Percentiles rank a stretch among this genome's conserved stretches.
Conservation (phyloP, 2,797 vertebrate genomes). For the Brachyrhaphis roseni region DNA sequence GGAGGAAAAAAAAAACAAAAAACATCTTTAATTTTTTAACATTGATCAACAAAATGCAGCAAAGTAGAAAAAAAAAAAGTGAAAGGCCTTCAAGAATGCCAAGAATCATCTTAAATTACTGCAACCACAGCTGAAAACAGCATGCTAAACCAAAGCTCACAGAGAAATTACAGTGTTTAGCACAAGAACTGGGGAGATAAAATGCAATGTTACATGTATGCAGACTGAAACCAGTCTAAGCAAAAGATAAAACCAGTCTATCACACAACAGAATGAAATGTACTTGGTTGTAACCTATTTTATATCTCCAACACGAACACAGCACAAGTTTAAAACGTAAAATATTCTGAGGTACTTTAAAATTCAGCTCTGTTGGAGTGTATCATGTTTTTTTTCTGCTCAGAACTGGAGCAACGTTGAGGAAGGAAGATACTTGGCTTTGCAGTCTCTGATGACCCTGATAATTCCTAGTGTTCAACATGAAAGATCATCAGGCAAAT, state of each 20-base stretch:
- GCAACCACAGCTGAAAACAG: slow-evolving; percentile 49
- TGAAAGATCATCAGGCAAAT: slow-evolving; percentile 14
- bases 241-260: slow-evolving; percentile 33
- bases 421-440: slow-evolving; percentile 48
- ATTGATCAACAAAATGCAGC: slow-evolving; percentile 72
- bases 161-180: slow-evolving; percentile 48
- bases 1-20: slow-evolving; percentile 52
- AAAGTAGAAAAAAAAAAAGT: slow-evolving; percentile 62
- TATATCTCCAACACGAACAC: slow-evolving; percentile 31
- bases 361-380: slow-evolving; percentile 41
- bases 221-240: slow-evolving; percentile 38
- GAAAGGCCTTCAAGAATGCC: slow-evolving; percentile 65
- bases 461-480: slow-evolving; percentile 39
- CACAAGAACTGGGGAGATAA: slow-evolving; percentile 39
- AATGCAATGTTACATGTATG: slow-evolving; percentile 14
- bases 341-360: slow-evolving; percentile 56
- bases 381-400: slow-evolving; percentile 56
- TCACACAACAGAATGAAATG: slow-evolving; percentile 29
- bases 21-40: slow-evolving; percentile 72
- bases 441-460: slow-evolving; percentile 19
- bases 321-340: slow-evolving; percentile 35
- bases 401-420: slow-evolving; percentile 54
- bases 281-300: slow-evolving; percentile 39
- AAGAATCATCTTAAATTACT: slow-evolving; percentile 77
- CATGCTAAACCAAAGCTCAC: slow-evolving; percentile 54